phyloP scores from a whole-genome alignment of 2,797 vertebrate species.

The Chiroxiphia lanceolata region DNA sequence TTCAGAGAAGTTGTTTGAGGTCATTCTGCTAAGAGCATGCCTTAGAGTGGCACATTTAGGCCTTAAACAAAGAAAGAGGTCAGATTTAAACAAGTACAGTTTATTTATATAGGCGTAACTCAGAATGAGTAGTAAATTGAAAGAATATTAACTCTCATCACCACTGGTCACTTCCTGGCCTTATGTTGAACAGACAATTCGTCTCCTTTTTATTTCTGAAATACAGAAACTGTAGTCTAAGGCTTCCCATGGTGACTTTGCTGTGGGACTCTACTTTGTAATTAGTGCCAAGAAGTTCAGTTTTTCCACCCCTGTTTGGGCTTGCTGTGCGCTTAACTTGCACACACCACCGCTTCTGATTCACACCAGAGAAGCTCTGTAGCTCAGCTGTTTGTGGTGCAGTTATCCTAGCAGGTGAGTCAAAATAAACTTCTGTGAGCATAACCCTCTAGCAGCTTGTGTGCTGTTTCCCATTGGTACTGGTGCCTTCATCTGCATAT shows the following conservation, averaged over 20 bases:
- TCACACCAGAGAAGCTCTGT: not conserved
- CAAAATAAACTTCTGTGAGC: not conserved
- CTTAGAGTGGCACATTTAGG: not conserved
- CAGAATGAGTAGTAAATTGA: constrained; percentile 25
- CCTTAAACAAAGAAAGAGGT: not conserved
- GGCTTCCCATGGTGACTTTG: constrained; percentile 29
- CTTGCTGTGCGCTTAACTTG: not conserved
- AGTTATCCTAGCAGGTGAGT: not conserved
- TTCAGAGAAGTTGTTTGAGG: not conserved
- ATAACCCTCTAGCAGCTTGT: not conserved
- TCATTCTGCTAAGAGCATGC: not conserved
- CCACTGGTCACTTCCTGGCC: constrained; percentile 15
- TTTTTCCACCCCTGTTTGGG: not conserved
- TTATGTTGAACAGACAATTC: not conserved
- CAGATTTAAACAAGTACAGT: not conserved
- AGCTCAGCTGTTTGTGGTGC: not conserved
- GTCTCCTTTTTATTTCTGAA: constrained; percentile 46
- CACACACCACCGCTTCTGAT: not conserved
- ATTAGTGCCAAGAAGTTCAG: constrained; percentile 10
- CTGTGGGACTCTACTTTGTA: constrained; percentile 20
- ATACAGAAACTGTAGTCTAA: constrained; percentile 49
- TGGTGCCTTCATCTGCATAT: not conserved
- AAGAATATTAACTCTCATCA: constrained; percentile 19
- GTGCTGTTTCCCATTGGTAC: not conserved
- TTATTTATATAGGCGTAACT: not conserved